These are phyloP conservation scores for Caenorhabditis panamensis DNA, from an alignment of 2,888 invertebrate species.

Conservation along the genomic window DNA sequence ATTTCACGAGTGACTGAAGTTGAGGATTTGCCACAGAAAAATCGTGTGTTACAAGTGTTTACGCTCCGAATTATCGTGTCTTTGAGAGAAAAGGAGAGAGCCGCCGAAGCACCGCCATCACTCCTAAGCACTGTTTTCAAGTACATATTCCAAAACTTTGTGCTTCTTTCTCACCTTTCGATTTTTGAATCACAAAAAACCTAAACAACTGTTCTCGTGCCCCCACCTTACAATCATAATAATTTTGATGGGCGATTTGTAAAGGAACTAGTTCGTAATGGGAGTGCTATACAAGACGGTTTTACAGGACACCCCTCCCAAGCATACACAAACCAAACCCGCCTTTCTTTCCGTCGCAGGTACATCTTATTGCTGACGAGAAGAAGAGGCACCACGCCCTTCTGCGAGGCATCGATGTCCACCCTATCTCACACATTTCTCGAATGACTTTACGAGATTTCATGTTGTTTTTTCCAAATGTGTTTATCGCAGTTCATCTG, in stretches of 20 bases:
- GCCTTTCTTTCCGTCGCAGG: conserved; percentile 47
- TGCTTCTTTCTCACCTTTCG: conserved; percentile 12
- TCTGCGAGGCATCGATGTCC: conserved; percentile 40
- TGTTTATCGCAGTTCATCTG: conserved; percentile 14
- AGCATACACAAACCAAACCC: conserved; percentile 46
- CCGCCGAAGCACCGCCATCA: conserved; percentile 32
- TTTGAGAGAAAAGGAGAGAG: conserved; percentile 41
- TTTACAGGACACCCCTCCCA: conserved; percentile 48
- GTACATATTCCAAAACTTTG: conserved; percentile 35
- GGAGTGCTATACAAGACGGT: conserved; percentile 39
- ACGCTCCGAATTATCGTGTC: conserved; percentile 63
- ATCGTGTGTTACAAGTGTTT: conserved; percentile 66
- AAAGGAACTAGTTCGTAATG: conserved; percentile 48
- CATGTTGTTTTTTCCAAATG: conserved; percentile 15
- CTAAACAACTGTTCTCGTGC: neutral
- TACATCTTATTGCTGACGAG: conserved; percentile 42
- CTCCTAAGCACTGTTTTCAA: conserved; percentile 50
- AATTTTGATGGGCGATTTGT: conserved; percentile 10
- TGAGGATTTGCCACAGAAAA: conserved; percentile 48
- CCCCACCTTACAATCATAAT: conserved; percentile 6
- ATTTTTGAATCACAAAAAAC: conserved; percentile 14
- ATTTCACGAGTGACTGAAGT: conserved; percentile 22
- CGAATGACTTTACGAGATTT: conserved; percentile 30
- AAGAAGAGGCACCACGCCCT: conserved; percentile 46
- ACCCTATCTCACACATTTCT: conserved; percentile 26